phyloP scores from a whole-genome alignment of 2,113 vertebrate species.

The Hippocampus zosterae region DNA sequence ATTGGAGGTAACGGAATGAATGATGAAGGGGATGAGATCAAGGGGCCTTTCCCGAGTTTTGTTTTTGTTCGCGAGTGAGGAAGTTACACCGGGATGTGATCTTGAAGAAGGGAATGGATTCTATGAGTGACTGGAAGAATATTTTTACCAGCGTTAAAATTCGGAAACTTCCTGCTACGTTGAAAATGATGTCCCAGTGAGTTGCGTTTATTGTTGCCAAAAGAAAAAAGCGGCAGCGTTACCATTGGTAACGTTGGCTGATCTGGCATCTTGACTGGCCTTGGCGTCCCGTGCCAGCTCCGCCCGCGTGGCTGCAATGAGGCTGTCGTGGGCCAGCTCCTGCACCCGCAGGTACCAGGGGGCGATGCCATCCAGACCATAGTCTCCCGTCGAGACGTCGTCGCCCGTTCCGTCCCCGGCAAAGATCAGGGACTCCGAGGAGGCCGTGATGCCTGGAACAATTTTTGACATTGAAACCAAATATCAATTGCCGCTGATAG shows the following conservation, averaged over 20 bases:
- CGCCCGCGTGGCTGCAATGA: slow-evolving; percentile 94
- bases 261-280: slow-evolving; percentile 73
- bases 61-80: too few relatives aligned
- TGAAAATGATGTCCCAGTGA: too few relatives aligned
- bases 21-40: neutral
- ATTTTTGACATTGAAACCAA: neutral
- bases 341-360: slow-evolving; percentile 97
- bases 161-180: too few relatives aligned
- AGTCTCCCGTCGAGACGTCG: slow-evolving; percentile 84
- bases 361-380: slow-evolving; percentile 81
- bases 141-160: too few relatives aligned
- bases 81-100: too few relatives aligned
- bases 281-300: slow-evolving; percentile 90
- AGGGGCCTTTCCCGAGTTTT: too few relatives aligned
- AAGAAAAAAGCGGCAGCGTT: slow-evolving; percentile 17
- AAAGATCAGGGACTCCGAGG: slow-evolving; percentile 89
- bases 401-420: slow-evolving; percentile 84
- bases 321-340: slow-evolving; percentile 95
- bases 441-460: slow-evolving; percentile 79
- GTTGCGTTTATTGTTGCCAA: neutral
- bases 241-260: slow-evolving; percentile 73
- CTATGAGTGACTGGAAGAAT: too few relatives aligned
- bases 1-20: neutral
- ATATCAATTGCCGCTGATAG: too few relatives aligned
- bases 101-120: too few relatives aligned